phyloP scores from a whole-genome alignment of 2,888 invertebrate genomes.

The Limnephilus marmoratus region DNA sequence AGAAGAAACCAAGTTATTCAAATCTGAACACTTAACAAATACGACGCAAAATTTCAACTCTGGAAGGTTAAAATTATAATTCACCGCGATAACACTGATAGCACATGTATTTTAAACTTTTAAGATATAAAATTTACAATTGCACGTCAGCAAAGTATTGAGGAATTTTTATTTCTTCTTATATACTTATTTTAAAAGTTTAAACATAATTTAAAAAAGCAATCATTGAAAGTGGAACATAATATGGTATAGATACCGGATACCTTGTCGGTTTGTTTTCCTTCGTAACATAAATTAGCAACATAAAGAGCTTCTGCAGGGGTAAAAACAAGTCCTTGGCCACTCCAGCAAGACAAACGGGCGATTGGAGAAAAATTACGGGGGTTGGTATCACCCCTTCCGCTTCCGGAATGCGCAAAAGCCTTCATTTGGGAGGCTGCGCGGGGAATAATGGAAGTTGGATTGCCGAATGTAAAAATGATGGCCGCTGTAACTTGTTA shows the following conservation, averaged over 20 bases:
- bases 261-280: background rate
- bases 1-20: no score
- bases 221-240: background rate
- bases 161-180: background rate
- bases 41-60: no score
- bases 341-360: background rate
- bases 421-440: background rate
- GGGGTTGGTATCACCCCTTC: constrained; percentile 12
- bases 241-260: background rate
- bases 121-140: no score
- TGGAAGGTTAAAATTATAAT: no score
- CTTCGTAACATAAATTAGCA: background rate
- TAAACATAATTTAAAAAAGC: background rate
- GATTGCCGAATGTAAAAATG: constrained; percentile 2
- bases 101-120: no score
- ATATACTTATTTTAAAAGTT: background rate
- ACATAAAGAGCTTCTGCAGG: background rate
- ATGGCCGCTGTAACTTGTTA: background rate
- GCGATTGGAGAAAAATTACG: constrained; percentile 9
- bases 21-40: no score
- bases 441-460: background rate
- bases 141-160: background rate
- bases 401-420: constrained; percentile 2
- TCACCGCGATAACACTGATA: no score
- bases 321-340: background rate